Evolutionary conservation across 2,113 vertebrate genomes (phyloP), one percentile per base, ranked within the genome.

Genomic region (Cinclus mexicanus): DNA sequence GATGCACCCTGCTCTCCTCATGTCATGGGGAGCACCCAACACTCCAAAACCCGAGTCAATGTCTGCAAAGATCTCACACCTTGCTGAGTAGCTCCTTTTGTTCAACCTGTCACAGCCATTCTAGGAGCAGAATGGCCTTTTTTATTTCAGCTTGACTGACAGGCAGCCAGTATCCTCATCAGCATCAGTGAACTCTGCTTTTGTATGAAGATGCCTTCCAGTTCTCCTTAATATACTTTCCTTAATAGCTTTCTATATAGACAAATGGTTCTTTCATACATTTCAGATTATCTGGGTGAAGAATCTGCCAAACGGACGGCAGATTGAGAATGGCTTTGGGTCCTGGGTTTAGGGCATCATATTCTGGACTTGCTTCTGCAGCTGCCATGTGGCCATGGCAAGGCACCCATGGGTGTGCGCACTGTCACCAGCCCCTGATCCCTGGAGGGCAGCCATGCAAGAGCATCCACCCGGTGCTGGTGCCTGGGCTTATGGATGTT

Each of bases 21-120:
- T 0, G 1, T 3, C 10, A 37, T 0, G 53, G 22, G 35, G 67
- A 74, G 53, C 46, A 76, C 22, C 49, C 57, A n/a, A 10, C 15
- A 12, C 50, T 65, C 70, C 41, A 26, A 64, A 68, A 35, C 22
- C 39, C 7, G 8, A 60, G 39, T 35, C 26, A 11, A 8, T 1
- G 0, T 33, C 46, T 77, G 29, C 67, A 69, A 37, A 79, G 37
- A 21, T 47, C 39, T 82, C 37, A 6, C 25, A 60, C 59, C n/a
- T 69, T 26, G 17, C 18, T 35, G 37, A 89, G 59, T 1, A 64
- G 28, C 52, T 83, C 35, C 33, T 81, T 76, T 46, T 84, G 44
- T 89, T 84, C 55, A 41, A 68, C 33, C 35, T 89, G 70, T 25
- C 78, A 35, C 3, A 57, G 31, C 33, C 44, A 24, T 46, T 35